Percentiles rank a stretch among this genome's conserved stretches.
Conservation (phyloP, 2,888 invertebrate species). For the Empis livida region DNA sequence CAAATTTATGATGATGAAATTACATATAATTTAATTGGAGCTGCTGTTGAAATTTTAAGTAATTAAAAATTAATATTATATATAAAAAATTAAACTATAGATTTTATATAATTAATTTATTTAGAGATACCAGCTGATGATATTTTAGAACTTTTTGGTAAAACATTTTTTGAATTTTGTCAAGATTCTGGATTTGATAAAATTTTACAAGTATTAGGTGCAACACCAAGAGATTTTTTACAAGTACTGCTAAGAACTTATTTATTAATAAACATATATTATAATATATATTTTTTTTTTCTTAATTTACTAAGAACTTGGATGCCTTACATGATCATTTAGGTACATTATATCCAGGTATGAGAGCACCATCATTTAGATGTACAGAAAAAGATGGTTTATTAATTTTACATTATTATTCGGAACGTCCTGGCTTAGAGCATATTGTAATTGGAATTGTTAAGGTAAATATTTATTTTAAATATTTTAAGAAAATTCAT, state of each 20-base stretch:
- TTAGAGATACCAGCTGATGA: slow-evolving; percentile 81
- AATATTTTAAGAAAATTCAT: neutral
- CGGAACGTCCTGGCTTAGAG: slow-evolving; percentile 84
- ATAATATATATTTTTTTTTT: neutral
- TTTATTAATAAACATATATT: no score
- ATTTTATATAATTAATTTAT: neutral
- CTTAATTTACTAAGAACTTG: slow-evolving; percentile 53
- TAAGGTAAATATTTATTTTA: slow-evolving; percentile 50
- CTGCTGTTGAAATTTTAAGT: slow-evolving; percentile 86
- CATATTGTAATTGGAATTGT: slow-evolving; percentile 96
- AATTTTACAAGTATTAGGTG: slow-evolving; percentile 85
- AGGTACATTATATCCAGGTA: slow-evolving; percentile 86
- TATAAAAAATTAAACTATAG: neutral
- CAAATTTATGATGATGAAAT: slow-evolving; percentile 93
- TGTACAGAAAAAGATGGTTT: slow-evolving; percentile 91
- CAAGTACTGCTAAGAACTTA: slow-evolving; percentile 44
- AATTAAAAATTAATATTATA: slow-evolving; percentile 22
- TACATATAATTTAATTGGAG: slow-evolving; percentile 84
- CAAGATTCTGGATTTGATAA: slow-evolving; percentile 96
- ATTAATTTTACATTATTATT: slow-evolving; percentile 87
- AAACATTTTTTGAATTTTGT: slow-evolving; percentile 92
- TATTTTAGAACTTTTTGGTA: slow-evolving; percentile 82
- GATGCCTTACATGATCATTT: slow-evolving; percentile 93
- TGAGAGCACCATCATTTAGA: slow-evolving; percentile 90
- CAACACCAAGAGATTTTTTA: slow-evolving; percentile 87